Evolutionary conservation across 2,888 invertebrate genomes (phyloP).

Genomic region (Noctua janthina): DNA sequence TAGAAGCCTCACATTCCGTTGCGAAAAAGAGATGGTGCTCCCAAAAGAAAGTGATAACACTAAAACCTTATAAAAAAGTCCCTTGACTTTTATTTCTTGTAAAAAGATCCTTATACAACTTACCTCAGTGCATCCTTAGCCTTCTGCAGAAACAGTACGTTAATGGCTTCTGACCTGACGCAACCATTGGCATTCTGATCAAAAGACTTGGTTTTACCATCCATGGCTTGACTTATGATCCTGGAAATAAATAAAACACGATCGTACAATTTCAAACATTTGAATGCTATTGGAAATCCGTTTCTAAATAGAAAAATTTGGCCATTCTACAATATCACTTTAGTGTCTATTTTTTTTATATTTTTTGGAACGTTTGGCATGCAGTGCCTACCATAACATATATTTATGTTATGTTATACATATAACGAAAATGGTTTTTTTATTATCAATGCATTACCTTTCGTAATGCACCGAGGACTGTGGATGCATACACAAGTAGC

Average conservation of each 20-base stretch:
- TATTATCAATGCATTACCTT: not conserved
- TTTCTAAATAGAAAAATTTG: not conserved
- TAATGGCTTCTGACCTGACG: slow-evolving; percentile 93
- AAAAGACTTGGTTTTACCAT: slow-evolving; percentile 96
- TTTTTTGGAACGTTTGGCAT: not conserved
- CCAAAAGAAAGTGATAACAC: not conserved
- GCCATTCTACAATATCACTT: not conserved
- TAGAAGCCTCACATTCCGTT: not conserved
- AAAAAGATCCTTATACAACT: not conserved
- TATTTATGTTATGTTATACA: not conserved
- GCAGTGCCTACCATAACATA: not conserved
- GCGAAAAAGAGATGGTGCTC: not conserved
- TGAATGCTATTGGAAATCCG: not conserved
- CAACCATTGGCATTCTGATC: slow-evolving; percentile 95
- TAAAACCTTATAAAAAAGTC: not conserved
- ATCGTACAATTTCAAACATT: not conserved
- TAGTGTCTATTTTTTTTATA: too few relatives aligned
- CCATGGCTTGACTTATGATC: slow-evolving; percentile 90
- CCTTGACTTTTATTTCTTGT: not conserved
- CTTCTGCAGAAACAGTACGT: slow-evolving; percentile 93
- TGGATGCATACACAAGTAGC: slow-evolving; percentile 90
- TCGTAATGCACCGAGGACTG: slow-evolving; percentile 56
- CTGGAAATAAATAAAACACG: slow-evolving; percentile 57
- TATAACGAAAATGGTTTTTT: not conserved
- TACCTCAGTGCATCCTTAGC: slow-evolving; percentile 90